phyloP scores from a whole-genome alignment of 2,797 vertebrate genomes.

The Diglossa cyanea region DNA sequence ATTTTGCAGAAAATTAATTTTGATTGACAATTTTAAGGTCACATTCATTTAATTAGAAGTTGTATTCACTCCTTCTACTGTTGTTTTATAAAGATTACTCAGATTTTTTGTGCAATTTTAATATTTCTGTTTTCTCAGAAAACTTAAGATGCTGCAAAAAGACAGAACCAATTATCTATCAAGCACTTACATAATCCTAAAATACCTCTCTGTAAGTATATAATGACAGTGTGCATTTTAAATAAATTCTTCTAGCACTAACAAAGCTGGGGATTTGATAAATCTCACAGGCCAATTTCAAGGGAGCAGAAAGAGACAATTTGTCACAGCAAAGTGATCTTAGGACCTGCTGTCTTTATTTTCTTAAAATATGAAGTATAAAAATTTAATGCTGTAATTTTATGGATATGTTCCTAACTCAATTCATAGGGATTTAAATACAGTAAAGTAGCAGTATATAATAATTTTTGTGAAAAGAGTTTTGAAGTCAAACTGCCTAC shows the following conservation, averaged over 20 bases:
- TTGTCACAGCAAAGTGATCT: constrained; percentile 59
- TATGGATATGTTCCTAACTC: constrained; percentile 32
- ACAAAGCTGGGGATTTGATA: constrained; percentile 43
- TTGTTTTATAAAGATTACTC: background rate
- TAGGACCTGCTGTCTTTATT: constrained; percentile 38
- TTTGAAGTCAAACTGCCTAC: background rate
- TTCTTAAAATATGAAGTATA: constrained; percentile 11
- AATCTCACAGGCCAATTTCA: constrained; percentile 49
- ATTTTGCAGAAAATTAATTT: background rate
- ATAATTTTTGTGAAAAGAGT: background rate
- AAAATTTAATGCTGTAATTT: constrained; percentile 50
- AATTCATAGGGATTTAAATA: constrained; percentile 25
- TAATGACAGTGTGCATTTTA: constrained; percentile 42
- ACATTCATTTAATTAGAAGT: background rate
- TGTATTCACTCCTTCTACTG: background rate
- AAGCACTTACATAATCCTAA: constrained; percentile 48
- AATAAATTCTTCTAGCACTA: constrained; percentile 44
- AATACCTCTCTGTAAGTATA: constrained; percentile 46
- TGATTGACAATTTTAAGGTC: background rate
- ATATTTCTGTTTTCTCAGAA: background rate
- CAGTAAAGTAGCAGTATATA: background rate
- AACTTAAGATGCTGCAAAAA: background rate
- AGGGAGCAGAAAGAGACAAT: constrained; percentile 42
- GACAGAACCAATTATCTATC: constrained; percentile 11
- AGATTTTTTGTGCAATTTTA: background rate